A percentile compares a stretch with the other conserved stretches of the same genome.
Conservation (phyloP, 2,888 invertebrate genomes). For the Cerastis leucographa region DNA sequence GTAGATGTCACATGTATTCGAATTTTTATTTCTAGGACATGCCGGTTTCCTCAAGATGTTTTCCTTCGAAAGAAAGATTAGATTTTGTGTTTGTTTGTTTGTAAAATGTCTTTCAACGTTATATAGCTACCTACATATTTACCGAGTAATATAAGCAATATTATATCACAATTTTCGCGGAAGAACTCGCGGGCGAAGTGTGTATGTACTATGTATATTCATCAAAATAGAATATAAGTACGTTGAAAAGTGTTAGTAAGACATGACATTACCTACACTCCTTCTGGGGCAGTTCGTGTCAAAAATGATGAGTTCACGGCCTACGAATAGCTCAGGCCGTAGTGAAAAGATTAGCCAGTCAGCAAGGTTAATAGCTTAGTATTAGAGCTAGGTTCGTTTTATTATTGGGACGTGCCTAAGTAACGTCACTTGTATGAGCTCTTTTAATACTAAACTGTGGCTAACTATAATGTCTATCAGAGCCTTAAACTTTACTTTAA, state of each 20-base stretch:
- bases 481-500: not conserved
- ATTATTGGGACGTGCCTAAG: constrained; percentile 1
- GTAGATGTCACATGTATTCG: no score
- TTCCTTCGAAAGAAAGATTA: no score
- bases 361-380: not conserved
- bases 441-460: not conserved
- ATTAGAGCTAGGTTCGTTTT: not conserved
- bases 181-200: no score
- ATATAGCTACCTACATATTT: no score
- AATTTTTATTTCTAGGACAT: no score
- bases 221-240: not conserved
- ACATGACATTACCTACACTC: no score
- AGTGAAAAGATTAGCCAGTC: constrained; percentile 2
- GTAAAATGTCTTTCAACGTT: not conserved
- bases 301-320: not conserved
- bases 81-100: no score
- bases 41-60: no score
- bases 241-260: not conserved
- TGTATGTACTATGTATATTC: no score
- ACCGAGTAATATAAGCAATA: no score
- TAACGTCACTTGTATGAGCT: not conserved
- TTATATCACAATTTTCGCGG: no score
- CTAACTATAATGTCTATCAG: not conserved
- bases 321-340: not conserved
- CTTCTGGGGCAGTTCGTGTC: no score